Base-by-base conservation (phyloP, 2,113 vertebrate genomes). In the Psephotus haematonotus region DNA sequence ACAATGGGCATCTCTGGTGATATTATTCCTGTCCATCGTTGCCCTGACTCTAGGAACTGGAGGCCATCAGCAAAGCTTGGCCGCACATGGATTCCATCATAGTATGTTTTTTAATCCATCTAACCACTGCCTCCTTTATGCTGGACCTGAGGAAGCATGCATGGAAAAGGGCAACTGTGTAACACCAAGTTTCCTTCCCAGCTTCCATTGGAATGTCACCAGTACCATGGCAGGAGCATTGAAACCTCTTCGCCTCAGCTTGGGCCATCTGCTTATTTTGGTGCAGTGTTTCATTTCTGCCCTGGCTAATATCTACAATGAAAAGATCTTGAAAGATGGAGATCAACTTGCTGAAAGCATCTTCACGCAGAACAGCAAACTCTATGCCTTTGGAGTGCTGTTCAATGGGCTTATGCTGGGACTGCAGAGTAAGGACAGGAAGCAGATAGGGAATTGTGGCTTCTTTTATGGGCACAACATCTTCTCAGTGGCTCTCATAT, bases 221-320 rank as follows among this genome's bases (percentile, higher is more conserved):
- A 86, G 77, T 64, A 88, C 95, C 39, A 97, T 98, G 75, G 92
- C 98, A 77, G 96, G 92, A 78, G 82, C 98, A 5, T 9, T 98
- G 83, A 98, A 92, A 84, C 98, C 96, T 49, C 97, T 99, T 19
- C 98, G 92, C 35, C 97, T 99, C 6, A 98, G 99, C 33, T 93
- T 99, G 70, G 99, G 99, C 46, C 99, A 99, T 78, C 41, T 99
- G 63, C 98, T 99, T 62, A 98, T 99, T 82, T 60, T 99, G 47
- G 91, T 99, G 52, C 99, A 99, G 94, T 99, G 99, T 94, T 99
- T 99, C 92, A 98, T 99, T 91, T 99, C 99, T 18, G 98, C 99
- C 50, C 96, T 99, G 98, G 99, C 99, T 95, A 99, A 99, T 97
- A 99, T 99, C 95, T 99, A 99, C 97, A 99, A 99, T 8, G 99